Conservation (phyloP, 2,113 vertebrate species). For the Cygnus atratus region DNA sequence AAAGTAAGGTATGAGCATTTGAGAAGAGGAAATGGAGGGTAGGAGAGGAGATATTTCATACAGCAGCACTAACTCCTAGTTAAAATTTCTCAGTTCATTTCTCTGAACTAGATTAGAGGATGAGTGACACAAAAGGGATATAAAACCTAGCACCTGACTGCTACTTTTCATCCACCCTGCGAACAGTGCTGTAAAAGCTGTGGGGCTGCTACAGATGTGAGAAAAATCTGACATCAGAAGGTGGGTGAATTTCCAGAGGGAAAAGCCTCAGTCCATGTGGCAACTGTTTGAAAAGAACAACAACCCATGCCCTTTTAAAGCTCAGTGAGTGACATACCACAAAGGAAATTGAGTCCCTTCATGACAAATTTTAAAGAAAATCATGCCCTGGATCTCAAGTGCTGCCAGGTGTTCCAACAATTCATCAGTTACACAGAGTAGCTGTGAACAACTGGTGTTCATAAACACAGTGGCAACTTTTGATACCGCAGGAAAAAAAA, state of each 20-base stretch:
- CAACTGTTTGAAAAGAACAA: neutral
- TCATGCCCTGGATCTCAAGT: neutral
- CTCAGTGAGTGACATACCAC: neutral
- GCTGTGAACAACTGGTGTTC: neutral
- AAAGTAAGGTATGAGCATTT: rapidly evolving
- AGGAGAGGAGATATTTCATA: neutral
- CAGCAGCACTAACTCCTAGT: neutral
- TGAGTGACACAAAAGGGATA: neutral
- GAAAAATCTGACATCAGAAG: neutral
- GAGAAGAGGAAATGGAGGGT: neutral
- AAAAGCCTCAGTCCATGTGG: neutral
- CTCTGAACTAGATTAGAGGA: neutral
- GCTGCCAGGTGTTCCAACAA: neutral
- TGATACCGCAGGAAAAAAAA: neutral
- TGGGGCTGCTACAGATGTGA: neutral
- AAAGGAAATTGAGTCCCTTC: neutral
- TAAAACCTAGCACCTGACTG: neutral
- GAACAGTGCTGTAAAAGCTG: neutral
- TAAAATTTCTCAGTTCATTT: neutral
- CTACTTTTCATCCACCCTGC: neutral
- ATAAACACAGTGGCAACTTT: neutral
- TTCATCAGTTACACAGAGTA: neutral
- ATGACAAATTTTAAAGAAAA: neutral
- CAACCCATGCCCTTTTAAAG: neutral
- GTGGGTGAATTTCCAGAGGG: neutral